Base-by-base conservation (phyloP, 2,888 invertebrate genomes). In the Cheilosia grossa region DNA sequence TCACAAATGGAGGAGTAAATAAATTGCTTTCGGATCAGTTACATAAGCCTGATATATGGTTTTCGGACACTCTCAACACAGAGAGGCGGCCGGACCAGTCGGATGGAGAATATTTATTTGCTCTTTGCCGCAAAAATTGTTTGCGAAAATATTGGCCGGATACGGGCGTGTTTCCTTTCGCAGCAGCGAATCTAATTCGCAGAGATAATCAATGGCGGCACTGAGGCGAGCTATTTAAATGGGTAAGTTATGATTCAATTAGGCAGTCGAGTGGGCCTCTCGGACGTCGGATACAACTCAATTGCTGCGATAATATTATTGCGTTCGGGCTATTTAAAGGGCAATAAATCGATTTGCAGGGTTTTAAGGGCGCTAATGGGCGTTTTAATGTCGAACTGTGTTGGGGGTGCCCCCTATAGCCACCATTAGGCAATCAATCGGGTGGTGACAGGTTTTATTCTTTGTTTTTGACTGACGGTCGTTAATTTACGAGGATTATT, bases 21-120 rank as follows among this genome's bases (percentile, higher is more conserved):
- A 83, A 79, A 83, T 83, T 83, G 82, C 78, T 83, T 83, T 83
- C 67, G 82, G 82, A 83, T 83, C 82, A 79, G 74, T 79, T 79
- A 83, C 79, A 79, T 74, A 79, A 83, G 79, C 79, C 79, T 74
- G 58, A 78, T 69, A 58, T 78, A 73, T 64, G 61, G 64, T 61
- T 70, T 44, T 59, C 10, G 42, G 63, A 61, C 59, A 17, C 49
- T 64, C 49, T 64, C 61, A 53, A 53, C 61, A 54, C 47, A 37
- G 37, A 19, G 24, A 7, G 15, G 15, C 44, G 30, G 30, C 30
- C 15, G 10, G 19, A 21, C 15, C 15, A 4, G 21, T 15, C 24
- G 21, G 51, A 15, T 37, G 19, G 37, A 78, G 56, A 73, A 79
- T 79, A 63, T 79, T 72, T 79, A 64, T 70, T 72, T 72, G 51